These are phyloP conservation scores for Urocynchramus pylzowi DNA, from an alignment of 2,113 vertebrate species.

Conservation along the genomic window DNA sequence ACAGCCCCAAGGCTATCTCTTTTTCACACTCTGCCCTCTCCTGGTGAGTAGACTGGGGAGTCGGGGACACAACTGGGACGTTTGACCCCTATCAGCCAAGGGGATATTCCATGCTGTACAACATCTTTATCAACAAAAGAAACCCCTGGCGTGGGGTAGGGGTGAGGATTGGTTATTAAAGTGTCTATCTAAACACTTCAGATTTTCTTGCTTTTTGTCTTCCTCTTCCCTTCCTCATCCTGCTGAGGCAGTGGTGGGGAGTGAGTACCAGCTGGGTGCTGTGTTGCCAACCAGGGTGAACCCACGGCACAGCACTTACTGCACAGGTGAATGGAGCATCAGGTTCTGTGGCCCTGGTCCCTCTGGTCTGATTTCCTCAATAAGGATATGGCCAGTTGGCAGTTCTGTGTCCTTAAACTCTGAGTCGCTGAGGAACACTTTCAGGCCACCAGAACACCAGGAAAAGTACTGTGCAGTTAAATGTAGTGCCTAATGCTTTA, in stretches of 20 bases:
- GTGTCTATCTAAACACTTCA: neutral
- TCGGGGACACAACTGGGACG: neutral
- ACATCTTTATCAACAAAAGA: neutral
- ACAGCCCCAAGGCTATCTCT: neutral
- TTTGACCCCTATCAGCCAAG: neutral
- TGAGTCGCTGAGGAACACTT: neutral
- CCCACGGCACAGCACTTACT: fast-evolving
- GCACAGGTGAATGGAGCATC: neutral
- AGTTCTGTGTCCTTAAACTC: neutral
- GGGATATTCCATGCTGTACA: fast-evolving
- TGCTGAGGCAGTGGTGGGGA: neutral
- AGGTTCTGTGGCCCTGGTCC: neutral
- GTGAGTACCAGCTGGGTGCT: neutral
- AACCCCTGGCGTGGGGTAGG: fast-evolving
- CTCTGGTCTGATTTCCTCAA: neutral
- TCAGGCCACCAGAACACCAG: neutral
- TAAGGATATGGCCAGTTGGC: neutral
- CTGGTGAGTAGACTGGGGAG: neutral
- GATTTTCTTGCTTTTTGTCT: neutral
- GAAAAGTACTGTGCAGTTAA: neutral
- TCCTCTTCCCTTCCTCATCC: neutral
- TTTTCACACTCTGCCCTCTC: neutral
- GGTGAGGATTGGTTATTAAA: neutral
- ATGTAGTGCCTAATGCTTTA: neutral
- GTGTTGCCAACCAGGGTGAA: neutral